Conservation (phyloP, 2,797 vertebrate species). For the Mormyrops boulengeri region DNA sequence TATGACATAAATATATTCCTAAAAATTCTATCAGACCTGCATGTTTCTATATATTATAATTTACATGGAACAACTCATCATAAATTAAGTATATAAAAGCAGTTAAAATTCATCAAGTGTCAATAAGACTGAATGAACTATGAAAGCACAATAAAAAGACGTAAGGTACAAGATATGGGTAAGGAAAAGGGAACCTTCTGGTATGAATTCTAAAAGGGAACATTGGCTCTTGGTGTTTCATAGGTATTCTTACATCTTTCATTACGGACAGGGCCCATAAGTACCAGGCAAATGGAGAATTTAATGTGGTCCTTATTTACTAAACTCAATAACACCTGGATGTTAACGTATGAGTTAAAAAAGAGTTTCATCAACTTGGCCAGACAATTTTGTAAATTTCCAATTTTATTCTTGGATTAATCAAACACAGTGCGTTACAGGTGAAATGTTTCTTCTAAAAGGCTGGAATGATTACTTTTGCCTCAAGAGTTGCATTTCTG, state of each 20-base stretch:
- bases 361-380: neutral
- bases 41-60: neutral
- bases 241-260: neutral
- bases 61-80: neutral
- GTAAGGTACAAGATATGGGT: neutral
- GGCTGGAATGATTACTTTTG: constrained; percentile 67
- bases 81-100: neutral
- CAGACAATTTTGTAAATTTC: neutral
- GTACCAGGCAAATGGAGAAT: neutral
- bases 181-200: neutral
- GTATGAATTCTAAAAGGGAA: neutral
- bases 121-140: neutral
- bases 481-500: constrained; percentile 78
- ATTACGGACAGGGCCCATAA: neutral
- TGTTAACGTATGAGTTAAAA: neutral
- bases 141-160: neutral
- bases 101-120: neutral
- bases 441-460: neutral
- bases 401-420: neutral
- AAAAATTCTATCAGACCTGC: neutral
- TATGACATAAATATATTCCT: neutral
- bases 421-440: neutral
- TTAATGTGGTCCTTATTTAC: neutral
- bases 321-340: neutral
- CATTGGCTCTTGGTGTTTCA: neutral